Conservation (phyloP, 2,113 vertebrate genomes). For the Pseudonaja textilis region DNA sequence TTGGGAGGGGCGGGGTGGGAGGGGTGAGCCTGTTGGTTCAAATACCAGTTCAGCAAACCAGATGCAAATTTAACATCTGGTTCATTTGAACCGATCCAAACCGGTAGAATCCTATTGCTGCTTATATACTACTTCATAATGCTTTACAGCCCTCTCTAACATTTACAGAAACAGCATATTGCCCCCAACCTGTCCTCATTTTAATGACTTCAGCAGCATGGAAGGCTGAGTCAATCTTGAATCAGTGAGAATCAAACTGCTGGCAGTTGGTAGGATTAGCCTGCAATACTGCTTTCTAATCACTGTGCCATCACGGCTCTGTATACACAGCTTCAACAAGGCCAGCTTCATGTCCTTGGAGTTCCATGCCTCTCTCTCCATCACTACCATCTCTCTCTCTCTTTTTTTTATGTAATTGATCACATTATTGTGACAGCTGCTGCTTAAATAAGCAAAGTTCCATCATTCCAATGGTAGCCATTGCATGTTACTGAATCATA, state of each 20-base stretch:
- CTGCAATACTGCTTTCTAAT: background rate
- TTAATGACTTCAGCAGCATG: background rate
- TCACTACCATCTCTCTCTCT: background rate
- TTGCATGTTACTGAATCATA: too few species aligned
- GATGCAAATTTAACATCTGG: too few species aligned
- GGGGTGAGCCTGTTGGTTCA: too few species aligned
- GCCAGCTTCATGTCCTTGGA: conserved; percentile 73
- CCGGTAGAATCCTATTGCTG: too few species aligned
- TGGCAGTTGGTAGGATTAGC: background rate
- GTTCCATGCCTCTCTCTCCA: background rate
- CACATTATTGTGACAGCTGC: background rate
- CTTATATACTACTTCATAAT: background rate
- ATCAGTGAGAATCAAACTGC: background rate
- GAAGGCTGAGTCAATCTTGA: background rate
- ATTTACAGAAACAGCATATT: background rate
- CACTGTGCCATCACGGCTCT: background rate
- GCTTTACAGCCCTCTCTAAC: background rate
- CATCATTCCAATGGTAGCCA: too few species aligned
- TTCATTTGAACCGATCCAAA: too few species aligned
- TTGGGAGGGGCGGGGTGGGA: too few species aligned
- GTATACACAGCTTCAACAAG: conserved; percentile 83
- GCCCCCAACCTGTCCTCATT: background rate
- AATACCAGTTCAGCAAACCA: too few species aligned
- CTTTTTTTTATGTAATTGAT: background rate
- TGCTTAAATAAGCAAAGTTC: too few species aligned